Percentiles rank a stretch among this genome's conserved stretches.
phyloP scores from a whole-genome alignment of 2,797 vertebrate genomes.

The Leptodactylus fallax region DNA sequence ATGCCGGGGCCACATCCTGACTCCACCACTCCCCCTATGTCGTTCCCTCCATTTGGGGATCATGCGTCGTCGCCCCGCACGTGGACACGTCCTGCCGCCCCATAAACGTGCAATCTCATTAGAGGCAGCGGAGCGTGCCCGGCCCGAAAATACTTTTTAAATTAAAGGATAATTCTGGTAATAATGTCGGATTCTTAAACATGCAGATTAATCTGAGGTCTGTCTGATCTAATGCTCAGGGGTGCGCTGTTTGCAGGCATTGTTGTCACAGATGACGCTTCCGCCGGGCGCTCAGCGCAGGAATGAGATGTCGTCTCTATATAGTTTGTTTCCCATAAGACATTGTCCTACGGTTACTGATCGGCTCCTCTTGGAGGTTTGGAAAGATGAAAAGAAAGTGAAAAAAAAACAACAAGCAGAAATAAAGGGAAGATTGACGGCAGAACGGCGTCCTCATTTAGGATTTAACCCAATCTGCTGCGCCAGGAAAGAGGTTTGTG shows the following conservation, averaged over 20 bases:
- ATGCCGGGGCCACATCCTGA: constrained; percentile 98
- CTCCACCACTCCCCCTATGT: constrained; percentile 87
- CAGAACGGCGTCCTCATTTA: background rate
- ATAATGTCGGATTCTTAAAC: constrained; percentile 81
- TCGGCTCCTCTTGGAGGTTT: background rate
- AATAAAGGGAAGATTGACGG: background rate
- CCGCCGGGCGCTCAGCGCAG: too few species aligned
- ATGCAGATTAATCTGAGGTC: constrained; percentile 78
- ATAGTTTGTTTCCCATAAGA: constrained; percentile 23
- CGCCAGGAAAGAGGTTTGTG: background rate
- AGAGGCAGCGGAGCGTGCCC: constrained; percentile 86
- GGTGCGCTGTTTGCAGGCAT: constrained; percentile 76
- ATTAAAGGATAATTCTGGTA: constrained; percentile 85
- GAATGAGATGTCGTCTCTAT: background rate
- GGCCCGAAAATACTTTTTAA: constrained; percentile 79
- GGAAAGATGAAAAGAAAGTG: constrained; percentile 7
- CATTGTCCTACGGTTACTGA: background rate
- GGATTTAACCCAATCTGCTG: background rate
- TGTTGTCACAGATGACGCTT: constrained; percentile 72
- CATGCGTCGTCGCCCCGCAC: constrained; percentile 81
- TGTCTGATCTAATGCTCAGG: constrained; percentile 72
- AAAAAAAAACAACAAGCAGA: background rate
- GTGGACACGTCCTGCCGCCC: constrained; percentile 85
- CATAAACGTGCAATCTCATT: constrained; percentile 80
- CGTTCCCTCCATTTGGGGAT: constrained; percentile 88